Evolutionary conservation across 37 sponge, comb jelly and placozoan species (phyloP).

Genomic region (Chondrosia reniformis): DNA sequence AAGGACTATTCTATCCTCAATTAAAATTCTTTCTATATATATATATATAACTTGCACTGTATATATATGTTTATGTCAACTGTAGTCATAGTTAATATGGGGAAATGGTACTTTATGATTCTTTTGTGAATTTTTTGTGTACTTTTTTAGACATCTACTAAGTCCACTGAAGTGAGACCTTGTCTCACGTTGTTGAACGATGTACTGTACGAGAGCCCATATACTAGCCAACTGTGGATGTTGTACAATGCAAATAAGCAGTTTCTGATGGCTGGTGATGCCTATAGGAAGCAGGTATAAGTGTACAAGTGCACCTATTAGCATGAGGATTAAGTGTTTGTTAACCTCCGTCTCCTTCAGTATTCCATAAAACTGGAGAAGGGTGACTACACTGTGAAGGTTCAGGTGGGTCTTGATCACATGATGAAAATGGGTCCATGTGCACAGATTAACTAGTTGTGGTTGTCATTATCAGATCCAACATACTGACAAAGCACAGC

Average conservation of each 20-base stretch:
- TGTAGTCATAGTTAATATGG: too few species aligned
- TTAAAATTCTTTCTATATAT: too few species aligned
- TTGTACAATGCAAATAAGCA: slow-evolving; percentile 74
- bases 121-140: too few species aligned
- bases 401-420: slow-evolving; percentile 5
- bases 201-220: slow-evolving; percentile 84
- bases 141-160: too few species aligned
- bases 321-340: slow-evolving; percentile 75
- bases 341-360: not conserved
- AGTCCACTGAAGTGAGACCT: slow-evolving; percentile 56
- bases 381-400: not conserved
- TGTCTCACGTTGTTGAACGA: slow-evolving; percentile 54
- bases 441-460: too few species aligned
- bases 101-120: too few species aligned
- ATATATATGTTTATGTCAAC: too few species aligned
- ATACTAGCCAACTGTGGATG: slow-evolving; percentile 87
- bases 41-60: too few species aligned
- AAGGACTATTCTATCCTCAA: too few species aligned
- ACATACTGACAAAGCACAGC: not conserved
- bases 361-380: not conserved
- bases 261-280: slow-evolving; percentile 68
- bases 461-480: too few species aligned
- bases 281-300: slow-evolving; percentile 64
- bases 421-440: too few species aligned
- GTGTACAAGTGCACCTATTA: slow-evolving; percentile 55